These are phyloP conservation scores for Diploptera punctata DNA, from an alignment of 2,888 invertebrate genomes.

Conservation along the genomic window DNA sequence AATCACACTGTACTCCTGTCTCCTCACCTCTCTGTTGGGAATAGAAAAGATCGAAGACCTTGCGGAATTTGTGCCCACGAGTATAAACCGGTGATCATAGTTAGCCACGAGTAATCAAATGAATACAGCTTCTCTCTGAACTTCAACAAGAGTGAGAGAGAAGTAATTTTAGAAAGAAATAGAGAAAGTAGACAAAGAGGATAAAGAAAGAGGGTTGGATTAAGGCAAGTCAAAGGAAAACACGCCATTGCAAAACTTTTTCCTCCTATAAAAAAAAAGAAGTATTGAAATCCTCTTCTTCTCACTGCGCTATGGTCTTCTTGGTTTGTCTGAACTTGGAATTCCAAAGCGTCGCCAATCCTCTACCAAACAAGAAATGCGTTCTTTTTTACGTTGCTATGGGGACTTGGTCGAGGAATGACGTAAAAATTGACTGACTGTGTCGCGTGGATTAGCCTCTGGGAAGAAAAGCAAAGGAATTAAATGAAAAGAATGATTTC, in stretches of 20 bases:
- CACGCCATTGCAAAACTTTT: conserved; percentile 13
- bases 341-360: conserved; percentile 15
- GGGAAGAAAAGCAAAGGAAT: neutral
- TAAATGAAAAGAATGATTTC: conserved; percentile 1
- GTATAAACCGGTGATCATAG: conserved; percentile 5
- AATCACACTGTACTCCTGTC: neutral
- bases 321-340: neutral
- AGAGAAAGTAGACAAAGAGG: neutral
- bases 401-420: neutral
- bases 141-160: neutral
- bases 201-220: neutral
- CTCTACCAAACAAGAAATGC: neutral
- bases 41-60: neutral
- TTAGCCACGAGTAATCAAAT: conserved; percentile 6
- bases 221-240: conserved; percentile 6
- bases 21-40: neutral
- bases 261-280: neutral
- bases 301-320: neutral
- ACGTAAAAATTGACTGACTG: neutral
- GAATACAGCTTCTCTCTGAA: neutral
- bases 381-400: neutral
- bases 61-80: neutral
- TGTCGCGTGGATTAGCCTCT: neutral
- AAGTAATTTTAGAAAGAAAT: conserved; percentile 14
- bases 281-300: neutral